Evolutionary conservation across 2,797 vertebrate genomes (phyloP).

Genomic region (Ctenosaura bakeri): DNA sequence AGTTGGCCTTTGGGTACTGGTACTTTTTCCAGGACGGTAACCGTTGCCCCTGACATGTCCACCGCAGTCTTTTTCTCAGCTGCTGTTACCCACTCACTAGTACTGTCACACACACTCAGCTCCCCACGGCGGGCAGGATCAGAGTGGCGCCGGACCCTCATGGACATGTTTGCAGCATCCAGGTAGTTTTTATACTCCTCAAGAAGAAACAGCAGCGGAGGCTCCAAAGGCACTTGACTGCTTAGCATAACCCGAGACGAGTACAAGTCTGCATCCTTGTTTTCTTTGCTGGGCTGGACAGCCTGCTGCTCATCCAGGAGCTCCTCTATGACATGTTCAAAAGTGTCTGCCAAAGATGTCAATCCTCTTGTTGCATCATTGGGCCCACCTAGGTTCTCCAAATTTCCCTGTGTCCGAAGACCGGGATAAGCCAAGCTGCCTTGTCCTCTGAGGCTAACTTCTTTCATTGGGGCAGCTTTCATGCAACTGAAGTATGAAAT

Average conservation of each 20-base stretch:
- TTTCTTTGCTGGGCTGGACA: constrained; percentile 86
- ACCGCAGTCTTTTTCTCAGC: constrained; percentile 99
- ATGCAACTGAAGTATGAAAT: constrained; percentile 99
- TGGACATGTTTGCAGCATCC: constrained; percentile 99
- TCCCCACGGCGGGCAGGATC: constrained; percentile 96
- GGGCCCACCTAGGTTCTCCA: constrained; percentile 89
- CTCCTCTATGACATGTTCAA: constrained; percentile 99
- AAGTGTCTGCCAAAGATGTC: constrained; percentile 94
- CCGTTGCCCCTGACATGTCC: constrained; percentile 99
- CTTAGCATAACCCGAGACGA: constrained; percentile 98
- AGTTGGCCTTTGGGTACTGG: constrained; percentile 98
- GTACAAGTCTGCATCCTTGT: constrained; percentile 96
- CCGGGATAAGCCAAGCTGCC: constrained; percentile 95
- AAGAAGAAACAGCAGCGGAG: constrained; percentile 97
- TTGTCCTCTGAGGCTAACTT: constrained; percentile 92
- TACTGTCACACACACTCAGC: constrained; percentile 99
- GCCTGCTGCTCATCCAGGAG: constrained; percentile 92
- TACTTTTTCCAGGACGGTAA: constrained; percentile 98
- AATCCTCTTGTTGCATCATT: constrained; percentile 84
- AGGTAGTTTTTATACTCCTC: constrained; percentile 99
- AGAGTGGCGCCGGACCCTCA: constrained; percentile 97
- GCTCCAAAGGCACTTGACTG: constrained; percentile 99
- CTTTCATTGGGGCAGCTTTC: constrained; percentile 99
- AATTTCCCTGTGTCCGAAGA: constrained; percentile 93
- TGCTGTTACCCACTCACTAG: constrained; percentile 98